Evolutionary conservation across 2,113 vertebrate genomes (phyloP).

Genomic region (Varanus salvator): DNA sequence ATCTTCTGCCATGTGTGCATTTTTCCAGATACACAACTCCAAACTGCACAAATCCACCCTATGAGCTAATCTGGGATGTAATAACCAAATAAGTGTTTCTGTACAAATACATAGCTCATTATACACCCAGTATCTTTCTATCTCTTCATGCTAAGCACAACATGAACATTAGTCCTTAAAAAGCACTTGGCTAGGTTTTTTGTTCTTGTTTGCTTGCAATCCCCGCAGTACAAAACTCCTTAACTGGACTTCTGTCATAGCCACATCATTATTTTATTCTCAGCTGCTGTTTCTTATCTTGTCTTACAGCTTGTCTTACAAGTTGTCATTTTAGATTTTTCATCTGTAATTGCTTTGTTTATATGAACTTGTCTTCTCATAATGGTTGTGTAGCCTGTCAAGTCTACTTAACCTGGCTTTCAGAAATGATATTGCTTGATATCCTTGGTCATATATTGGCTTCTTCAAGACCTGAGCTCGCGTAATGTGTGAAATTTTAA

Average conservation of each 20-base stretch:
- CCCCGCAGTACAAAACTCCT: background rate
- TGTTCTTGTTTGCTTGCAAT: too few species aligned
- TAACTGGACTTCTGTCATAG: constrained; percentile 22
- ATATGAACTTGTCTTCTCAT: constrained; percentile 27
- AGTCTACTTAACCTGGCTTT: constrained; percentile 27
- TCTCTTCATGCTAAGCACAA: background rate
- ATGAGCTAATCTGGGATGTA: background rate
- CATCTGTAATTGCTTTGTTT: constrained; percentile 42
- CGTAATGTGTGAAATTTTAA: constrained; percentile 48
- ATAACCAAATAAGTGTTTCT: background rate
- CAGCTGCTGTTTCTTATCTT: constrained; percentile 28
- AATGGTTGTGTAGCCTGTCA: constrained; percentile 24
- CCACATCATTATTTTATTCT: constrained; percentile 15
- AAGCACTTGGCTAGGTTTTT: background rate
- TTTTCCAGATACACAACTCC: background rate
- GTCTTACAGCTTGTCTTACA: constrained; percentile 32
- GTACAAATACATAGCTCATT: background rate
- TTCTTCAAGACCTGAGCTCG: background rate
- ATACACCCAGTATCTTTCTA: background rate
- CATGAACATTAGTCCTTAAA: background rate
- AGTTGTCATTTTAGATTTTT: constrained; percentile 37
- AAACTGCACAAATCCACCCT: background rate
- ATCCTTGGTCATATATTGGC: constrained; percentile 6
- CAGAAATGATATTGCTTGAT: constrained; percentile 27
- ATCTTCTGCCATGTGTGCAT: too few species aligned